These are phyloP conservation scores for Porites evermanni DNA, from an alignment of 92 coral and sea anemone genomes.

Conservation along the genomic window DNA sequence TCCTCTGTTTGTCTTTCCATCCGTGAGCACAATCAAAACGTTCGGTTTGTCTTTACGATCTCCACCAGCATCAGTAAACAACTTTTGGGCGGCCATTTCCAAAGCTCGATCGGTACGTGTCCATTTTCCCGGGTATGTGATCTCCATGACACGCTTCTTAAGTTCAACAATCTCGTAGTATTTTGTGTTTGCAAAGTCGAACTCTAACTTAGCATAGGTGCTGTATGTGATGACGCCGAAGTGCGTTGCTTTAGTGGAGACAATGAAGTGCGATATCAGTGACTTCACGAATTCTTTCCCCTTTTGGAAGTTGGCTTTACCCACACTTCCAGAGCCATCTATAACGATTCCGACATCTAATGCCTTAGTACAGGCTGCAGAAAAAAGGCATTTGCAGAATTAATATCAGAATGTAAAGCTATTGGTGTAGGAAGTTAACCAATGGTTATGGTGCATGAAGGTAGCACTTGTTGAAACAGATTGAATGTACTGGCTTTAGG, in stretches of 20 bases:
- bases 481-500: too few species aligned
- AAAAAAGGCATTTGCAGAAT: background rate
- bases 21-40: conserved; percentile 75
- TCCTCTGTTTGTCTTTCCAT: conserved; percentile 80
- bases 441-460: too few species aligned
- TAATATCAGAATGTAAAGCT: background rate
- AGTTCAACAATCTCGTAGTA: conserved; percentile 58
- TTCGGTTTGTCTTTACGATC: conserved; percentile 78
- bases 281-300: conserved; percentile 63
- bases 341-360: conserved; percentile 79
- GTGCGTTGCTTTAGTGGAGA: conserved; percentile 78
- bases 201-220: conserved; percentile 45
- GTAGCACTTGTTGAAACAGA: too few species aligned
- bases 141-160: conserved; percentile 44
- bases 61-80: conserved; percentile 77
- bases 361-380: conserved; percentile 78
- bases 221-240: conserved; percentile 80
- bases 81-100: conserved; percentile 66
- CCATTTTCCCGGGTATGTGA: conserved; percentile 70
- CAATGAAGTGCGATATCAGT: conserved; percentile 66
- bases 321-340: conserved; percentile 85
- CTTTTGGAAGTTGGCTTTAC: conserved; percentile 60
- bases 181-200: conserved; percentile 64
- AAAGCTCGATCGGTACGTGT: conserved; percentile 86
- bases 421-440: background rate